A percentile compares a stretch with the other conserved stretches of the same genome.
Conservation (phyloP, 2,888 invertebrate species). For the Sminthurides aquaticus region DNA sequence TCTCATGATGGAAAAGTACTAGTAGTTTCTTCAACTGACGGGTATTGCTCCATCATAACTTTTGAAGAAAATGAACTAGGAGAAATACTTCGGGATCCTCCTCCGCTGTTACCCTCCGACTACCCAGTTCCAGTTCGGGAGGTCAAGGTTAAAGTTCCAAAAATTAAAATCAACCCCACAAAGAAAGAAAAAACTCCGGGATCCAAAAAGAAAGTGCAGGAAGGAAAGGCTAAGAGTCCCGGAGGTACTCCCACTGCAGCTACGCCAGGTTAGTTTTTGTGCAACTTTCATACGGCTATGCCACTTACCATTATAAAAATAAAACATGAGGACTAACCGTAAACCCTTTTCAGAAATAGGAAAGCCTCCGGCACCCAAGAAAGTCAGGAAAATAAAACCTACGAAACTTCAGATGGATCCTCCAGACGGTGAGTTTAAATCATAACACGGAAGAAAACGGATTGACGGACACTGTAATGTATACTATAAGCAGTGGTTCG, state of each 20-base stretch:
- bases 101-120: not conserved
- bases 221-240: slow-evolving; percentile 7
- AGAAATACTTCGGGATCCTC: slow-evolving; percentile 30
- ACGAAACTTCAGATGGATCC: not conserved
- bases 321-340: not conserved
- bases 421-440: no score
- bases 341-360: not conserved
- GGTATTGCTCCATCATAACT: slow-evolving; percentile 76
- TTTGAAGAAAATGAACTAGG: slow-evolving; percentile 70
- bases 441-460: no score
- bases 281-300: no score
- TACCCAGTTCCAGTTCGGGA: slow-evolving; percentile 11
- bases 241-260: not conserved
- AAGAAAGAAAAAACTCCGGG: slow-evolving; percentile 14
- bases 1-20: slow-evolving; percentile 68
- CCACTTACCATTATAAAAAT: no score
- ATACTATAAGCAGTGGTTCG: no score
- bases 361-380: not conserved
- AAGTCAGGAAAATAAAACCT: not conserved
- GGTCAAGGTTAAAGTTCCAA: slow-evolving; percentile 14
- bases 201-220: slow-evolving; percentile 10
- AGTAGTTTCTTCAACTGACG: slow-evolving; percentile 78
- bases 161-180: slow-evolving; percentile 11
- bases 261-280: slow-evolving; percentile 7
- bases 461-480: no score